Base-by-base conservation (phyloP, 1,140 invertebrate genomes). In the Belonocnema kinseyi region DNA sequence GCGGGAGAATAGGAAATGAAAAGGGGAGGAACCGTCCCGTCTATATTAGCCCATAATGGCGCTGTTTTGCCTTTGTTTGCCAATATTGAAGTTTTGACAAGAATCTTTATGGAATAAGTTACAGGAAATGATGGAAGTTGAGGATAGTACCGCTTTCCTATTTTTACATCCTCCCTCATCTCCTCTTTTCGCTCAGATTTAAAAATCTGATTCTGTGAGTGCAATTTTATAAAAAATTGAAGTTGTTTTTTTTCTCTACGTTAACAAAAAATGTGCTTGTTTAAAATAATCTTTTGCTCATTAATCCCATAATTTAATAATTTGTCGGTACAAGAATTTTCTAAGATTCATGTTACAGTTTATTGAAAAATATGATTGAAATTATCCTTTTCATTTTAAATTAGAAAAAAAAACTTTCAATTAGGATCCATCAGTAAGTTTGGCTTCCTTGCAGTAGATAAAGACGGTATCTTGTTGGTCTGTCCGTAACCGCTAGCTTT, bases 61-160 rank as follows among this genome's bases (percentile, higher is more conserved):
- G 61, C 8, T 75, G 61, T 78, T 83, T 77, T 79, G 70, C 80
- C 83, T 86, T 85, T 85, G 81, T 85, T 80, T 78, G 79, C 73
- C 83, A 83, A 86, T 87, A 85, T 85, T 78, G 85, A 85, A 87
- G 75, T 85, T 87, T 83, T 77, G 72, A 85, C 80, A 73, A 78
- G 80, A 80, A 82, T 85, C 83, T 85, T 85, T 87, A 86, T 85
- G 82, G 82, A 85, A 75, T 83, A 86, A 86, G 84, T 87, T 86
- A 80, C 26, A 14, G 19, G 52, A 52, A 66, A 61, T 33, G 54
- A 56, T n/a, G 17, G 21, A 56, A 19, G 10, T 56, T 56, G 8
- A 56, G n/a, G 21, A 46, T 5, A 46, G 40, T 46, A 46, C 40
- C 7, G 40, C 40, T 46, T 46, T 8, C 40, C 40, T 46, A 46